Percentiles rank a stretch among this genome's conserved stretches.
These are phyloP conservation scores for Elachura formosa DNA, from an alignment of 2,113 vertebrate species.

Conservation along the genomic window DNA sequence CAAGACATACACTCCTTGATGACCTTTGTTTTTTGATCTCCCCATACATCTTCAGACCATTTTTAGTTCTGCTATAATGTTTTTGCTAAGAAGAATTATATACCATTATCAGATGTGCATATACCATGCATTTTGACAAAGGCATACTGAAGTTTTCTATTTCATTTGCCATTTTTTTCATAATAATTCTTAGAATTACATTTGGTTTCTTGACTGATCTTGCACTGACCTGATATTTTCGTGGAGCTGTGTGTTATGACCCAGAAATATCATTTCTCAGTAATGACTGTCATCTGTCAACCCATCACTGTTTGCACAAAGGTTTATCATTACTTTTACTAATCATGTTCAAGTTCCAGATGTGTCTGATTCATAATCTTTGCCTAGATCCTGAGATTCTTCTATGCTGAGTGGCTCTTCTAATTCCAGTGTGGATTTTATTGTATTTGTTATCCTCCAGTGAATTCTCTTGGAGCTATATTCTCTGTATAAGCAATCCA, in stretches of 20 bases:
- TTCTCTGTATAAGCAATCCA: neutral
- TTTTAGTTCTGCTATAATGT: neutral
- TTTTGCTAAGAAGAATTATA: neutral
- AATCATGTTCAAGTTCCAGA: neutral
- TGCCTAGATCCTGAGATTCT: neutral
- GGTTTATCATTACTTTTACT: neutral
- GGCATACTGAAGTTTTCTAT: neutral
- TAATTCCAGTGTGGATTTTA: neutral
- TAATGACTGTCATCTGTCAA: neutral
- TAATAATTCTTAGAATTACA: neutral
- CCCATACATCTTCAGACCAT: neutral
- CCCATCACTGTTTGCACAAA: neutral
- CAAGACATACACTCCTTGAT: neutral
- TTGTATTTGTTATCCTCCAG: neutral
- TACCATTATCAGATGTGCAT: neutral
- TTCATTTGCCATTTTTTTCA: neutral
- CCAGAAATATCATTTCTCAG: neutral
- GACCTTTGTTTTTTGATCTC: neutral
- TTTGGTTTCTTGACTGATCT: neutral
- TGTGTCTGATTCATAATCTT: neutral
- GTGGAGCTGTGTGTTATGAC: neutral
- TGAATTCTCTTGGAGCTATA: neutral
- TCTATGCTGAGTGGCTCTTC: neutral
- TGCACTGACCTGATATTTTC: neutral
- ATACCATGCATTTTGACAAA: neutral